Conservation (phyloP, 2,797 vertebrate genomes). For the Oreortyx pictus region DNA sequence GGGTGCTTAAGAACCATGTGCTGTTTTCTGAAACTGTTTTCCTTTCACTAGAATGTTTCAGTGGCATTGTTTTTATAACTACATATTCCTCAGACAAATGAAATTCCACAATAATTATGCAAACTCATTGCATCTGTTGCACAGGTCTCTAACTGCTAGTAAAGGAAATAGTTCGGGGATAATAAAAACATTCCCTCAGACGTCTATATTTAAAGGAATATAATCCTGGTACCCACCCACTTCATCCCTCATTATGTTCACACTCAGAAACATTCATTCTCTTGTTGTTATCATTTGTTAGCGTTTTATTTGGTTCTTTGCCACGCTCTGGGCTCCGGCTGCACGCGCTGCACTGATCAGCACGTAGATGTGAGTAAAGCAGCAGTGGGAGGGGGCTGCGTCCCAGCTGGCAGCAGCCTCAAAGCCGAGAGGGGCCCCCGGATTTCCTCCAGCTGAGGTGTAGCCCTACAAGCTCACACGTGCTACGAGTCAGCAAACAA, state of each 20-base stretch:
- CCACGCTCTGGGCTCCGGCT: neutral
- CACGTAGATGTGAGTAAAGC: neutral
- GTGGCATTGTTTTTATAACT: neutral
- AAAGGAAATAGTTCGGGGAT: neutral
- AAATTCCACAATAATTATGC: constrained; percentile 1
- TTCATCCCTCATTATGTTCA: neutral
- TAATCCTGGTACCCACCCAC: neutral
- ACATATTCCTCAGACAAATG: neutral
- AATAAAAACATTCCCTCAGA: neutral
- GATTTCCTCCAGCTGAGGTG: constrained; percentile 42
- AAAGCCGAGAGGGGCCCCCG: constrained; percentile 19
- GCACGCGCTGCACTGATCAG: neutral
- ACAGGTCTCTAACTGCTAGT: neutral
- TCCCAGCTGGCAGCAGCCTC: constrained; percentile 46
- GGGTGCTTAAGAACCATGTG: neutral
- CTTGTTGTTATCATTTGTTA: neutral
- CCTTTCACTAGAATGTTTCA: neutral
- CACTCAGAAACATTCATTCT: neutral
- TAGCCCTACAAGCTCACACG: constrained; percentile 13
- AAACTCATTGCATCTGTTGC: neutral
- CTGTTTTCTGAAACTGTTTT: constrained; percentile 30
- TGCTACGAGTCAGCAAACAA: constrained; percentile 5
- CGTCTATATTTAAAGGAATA: neutral
- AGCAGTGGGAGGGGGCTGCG: neutral
- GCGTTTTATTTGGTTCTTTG: constrained; percentile 12